These are phyloP conservation scores for Aythya baeri DNA, from an alignment of 2,113 vertebrate genomes.

Conservation along the genomic window DNA sequence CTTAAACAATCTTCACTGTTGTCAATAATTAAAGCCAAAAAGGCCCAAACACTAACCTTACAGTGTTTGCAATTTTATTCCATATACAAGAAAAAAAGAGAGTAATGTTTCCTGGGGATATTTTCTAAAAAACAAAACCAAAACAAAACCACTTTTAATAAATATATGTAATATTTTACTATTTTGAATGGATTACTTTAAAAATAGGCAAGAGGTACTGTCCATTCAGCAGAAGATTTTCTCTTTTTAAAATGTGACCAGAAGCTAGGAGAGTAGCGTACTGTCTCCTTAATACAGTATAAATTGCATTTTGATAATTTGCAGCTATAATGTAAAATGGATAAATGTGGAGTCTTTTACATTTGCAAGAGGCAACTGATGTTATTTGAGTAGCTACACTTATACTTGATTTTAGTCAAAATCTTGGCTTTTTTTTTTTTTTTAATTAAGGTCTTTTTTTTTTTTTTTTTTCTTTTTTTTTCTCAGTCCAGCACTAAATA, in stretches of 20 bases:
- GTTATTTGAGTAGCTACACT: neutral
- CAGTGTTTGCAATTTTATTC: neutral
- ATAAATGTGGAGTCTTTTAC: constrained; percentile 5
- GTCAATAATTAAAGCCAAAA: constrained; percentile 51
- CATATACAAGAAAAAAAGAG: neutral
- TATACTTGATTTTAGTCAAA: neutral
- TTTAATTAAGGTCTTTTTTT: neutral
- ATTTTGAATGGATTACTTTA: constrained; percentile 55
- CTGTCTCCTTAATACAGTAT: constrained; percentile 38
- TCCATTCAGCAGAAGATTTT: constrained; percentile 50
- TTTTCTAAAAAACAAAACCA: constrained; percentile 26
- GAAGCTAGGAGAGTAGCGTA: constrained; percentile 21
- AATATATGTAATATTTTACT: constrained; percentile 38
- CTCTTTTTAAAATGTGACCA: constrained; percentile 69
- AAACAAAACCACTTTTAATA: constrained; percentile 13
- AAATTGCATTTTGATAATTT: constrained; percentile 63
- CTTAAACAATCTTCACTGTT: constrained; percentile 64
- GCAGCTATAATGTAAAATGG: neutral
- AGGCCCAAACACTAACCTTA: neutral
- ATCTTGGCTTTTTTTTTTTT: neutral
- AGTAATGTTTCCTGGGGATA: neutral
- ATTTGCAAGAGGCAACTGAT: neutral
- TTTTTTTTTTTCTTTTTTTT: neutral
- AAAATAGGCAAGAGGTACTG: constrained; percentile 45
- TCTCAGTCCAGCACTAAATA: neutral